Evolutionary conservation across 2,888 invertebrate genomes (phyloP), one percentile per base, ranked within the genome.

Genomic region (Trichogramma evanescens): DNA sequence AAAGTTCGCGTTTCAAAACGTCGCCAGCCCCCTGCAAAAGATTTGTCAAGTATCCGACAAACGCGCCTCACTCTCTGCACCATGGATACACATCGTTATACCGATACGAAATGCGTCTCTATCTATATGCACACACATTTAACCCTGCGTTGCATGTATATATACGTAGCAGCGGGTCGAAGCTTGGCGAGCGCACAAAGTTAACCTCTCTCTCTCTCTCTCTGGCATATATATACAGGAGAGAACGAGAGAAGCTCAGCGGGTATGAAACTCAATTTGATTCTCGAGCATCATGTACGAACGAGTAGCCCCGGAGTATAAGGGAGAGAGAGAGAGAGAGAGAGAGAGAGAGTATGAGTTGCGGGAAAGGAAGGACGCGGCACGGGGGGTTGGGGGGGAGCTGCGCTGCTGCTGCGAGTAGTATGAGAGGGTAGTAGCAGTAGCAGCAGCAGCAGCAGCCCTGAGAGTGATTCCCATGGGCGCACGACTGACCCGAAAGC

Each of bases 261-360:
- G 72, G 72, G 73, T 75, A 75, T 74, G 76, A 76, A 76, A 76
- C 76, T 75, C 74, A 75, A 76, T 76, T 76, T 75, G 73, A 76
- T 76, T 76, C 71, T 73, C 70, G 71, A 13, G 13, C 71, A 68
- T 70, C 71, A 68, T 67, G 66, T 63, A 69, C 64, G 48, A 52
- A 52, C 10, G 49, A 48, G 52, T 45, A 58, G 26, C 38, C 42
- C 26, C 13, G 26, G 43, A 40, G 43, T 26, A 49, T 9, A 56
- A 7, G 45, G 41, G 44, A 56, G 48, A 50, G 8, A 45, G n/a
- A 56, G 59, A 50, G 64, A 58, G 65, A 46, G 42, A 49, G 26
- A 42, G 52, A 50, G 64, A 58, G 65, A 46, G 42, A 49, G 26
- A 42, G 52, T 48, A 39, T n/a, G 42, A 38, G 51, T 6, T 3